These are phyloP conservation scores for Spatula versicolor DNA, from an alignment of 2,797 vertebrate species.

Conservation along the genomic window DNA sequence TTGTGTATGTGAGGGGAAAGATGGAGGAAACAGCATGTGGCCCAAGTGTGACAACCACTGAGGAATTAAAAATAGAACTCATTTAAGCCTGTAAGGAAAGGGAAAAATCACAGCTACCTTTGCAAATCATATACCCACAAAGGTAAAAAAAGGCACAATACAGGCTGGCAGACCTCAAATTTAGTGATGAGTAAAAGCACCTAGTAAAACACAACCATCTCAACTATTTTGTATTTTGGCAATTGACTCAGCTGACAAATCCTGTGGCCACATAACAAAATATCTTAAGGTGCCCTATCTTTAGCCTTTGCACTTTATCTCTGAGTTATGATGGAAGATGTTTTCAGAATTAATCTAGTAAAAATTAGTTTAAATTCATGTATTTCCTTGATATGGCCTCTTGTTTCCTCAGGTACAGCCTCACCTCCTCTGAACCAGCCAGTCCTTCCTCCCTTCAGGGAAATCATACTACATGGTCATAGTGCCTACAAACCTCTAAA, in stretches of 20 bases:
- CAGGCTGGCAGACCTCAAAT: neutral
- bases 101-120: neutral
- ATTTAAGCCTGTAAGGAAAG: neutral
- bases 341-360: neutral
- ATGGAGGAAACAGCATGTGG: neutral
- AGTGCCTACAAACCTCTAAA: neutral
- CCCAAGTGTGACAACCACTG: neutral
- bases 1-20: neutral
- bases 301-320: neutral
- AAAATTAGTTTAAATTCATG: neutral
- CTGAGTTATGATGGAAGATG: neutral
- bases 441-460: neutral
- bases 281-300: neutral
- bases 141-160: neutral
- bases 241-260: neutral
- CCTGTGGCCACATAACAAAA: neutral
- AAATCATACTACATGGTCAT: accelerated
- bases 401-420: neutral
- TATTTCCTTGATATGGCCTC: neutral
- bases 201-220: neutral
- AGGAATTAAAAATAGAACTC: neutral
- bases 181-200: neutral
- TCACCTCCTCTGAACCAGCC: neutral
- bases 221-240: neutral
- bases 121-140: neutral